These are phyloP conservation scores for Sesia apiformis DNA, from an alignment of 2,888 invertebrate species.

Conservation along the genomic window DNA sequence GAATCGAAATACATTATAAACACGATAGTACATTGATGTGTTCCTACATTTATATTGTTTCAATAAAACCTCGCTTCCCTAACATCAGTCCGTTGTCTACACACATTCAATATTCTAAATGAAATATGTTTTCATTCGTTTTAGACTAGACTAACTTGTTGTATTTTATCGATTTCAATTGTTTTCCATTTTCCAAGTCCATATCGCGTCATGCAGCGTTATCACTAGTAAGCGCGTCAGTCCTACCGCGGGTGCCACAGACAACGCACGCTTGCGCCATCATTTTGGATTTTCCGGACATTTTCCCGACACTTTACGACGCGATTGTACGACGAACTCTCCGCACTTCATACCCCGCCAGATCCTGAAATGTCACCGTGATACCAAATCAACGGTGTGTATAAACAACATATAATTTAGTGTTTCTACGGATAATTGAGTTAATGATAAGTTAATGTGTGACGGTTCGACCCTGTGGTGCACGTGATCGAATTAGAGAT, in stretches of 20 bases:
- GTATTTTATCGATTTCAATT: constrained; percentile 38
- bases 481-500: constrained; percentile 63
- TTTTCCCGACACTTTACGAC: constrained; percentile 43
- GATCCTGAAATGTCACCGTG: constrained; percentile 52
- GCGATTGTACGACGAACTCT: constrained; percentile 18
- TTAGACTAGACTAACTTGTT: not conserved
- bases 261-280: constrained; percentile 42
- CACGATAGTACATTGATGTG: too few species aligned
- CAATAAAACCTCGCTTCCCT: too few species aligned
- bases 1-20: too few species aligned
- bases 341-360: constrained; percentile 24
- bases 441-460: constrained; percentile 58
- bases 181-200: constrained; percentile 56
- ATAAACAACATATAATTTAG: constrained; percentile 29
- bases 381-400: constrained; percentile 51
- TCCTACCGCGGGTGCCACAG: constrained; percentile 36
- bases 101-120: too few species aligned
- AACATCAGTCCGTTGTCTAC: too few species aligned
- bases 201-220: constrained; percentile 44
- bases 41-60: too few species aligned
- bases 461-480: constrained; percentile 32
- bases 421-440: constrained; percentile 32
- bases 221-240: constrained; percentile 54
- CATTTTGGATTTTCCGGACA: constrained; percentile 24
- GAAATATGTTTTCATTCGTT: too few species aligned